Evolutionary conservation across 2,113 vertebrate species (phyloP).

Genomic region (Macheiramphus alcinus): DNA sequence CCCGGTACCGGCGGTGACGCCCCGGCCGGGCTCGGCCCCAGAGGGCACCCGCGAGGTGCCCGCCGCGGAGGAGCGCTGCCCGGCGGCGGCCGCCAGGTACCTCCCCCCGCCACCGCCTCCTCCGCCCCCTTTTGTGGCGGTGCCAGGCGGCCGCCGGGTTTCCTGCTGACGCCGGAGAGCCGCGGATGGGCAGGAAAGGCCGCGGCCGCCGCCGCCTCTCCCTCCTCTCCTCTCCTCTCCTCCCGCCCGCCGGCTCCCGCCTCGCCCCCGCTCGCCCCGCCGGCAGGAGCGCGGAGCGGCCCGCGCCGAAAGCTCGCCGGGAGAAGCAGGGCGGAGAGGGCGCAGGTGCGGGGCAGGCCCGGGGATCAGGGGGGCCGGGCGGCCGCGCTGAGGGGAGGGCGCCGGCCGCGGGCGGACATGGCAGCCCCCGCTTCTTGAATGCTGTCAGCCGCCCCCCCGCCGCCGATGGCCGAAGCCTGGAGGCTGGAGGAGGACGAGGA

Average conservation of each 20-base stretch:
- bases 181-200: conserved; percentile 67
- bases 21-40: not conserved
- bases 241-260: not conserved
- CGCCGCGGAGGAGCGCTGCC: not conserved
- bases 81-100: conserved; percentile 33
- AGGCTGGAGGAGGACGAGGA: conserved; percentile 81
- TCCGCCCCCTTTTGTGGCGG: conserved; percentile 69
- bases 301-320: not conserved
- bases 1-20: not conserved
- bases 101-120: conserved; percentile 44
- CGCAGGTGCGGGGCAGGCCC: not conserved
- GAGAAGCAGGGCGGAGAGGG: not conserved
- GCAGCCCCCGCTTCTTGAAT: conserved; percentile 9
- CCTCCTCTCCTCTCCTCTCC: not conserved
- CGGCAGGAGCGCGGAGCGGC: not conserved
- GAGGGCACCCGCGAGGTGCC: not conserved
- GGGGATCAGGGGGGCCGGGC: not conserved
- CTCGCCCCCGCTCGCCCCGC: not conserved
- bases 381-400: not conserved
- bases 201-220: not conserved
- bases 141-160: conserved; percentile 65
- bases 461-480: conserved; percentile 85
- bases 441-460: not conserved
- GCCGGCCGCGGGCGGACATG: not conserved
- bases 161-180: conserved; percentile 76